Evolutionary conservation across 2,797 vertebrate species (phyloP), one percentile per base, ranked within the genome.

Genomic region (Premnoplex brunnescens): DNA sequence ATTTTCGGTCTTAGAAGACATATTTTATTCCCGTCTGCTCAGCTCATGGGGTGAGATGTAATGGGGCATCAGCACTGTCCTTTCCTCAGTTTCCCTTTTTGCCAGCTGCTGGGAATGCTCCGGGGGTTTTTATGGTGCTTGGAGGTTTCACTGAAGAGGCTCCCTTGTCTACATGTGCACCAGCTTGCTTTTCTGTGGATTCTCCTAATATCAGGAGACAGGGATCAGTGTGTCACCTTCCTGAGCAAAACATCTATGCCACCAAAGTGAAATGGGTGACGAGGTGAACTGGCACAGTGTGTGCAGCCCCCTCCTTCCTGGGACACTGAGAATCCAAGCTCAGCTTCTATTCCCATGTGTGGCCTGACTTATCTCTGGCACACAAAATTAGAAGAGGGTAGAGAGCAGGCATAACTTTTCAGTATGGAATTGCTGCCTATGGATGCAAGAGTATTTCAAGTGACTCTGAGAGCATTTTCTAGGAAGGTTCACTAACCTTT

Each of bases 1-100:
- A 52, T 85, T 93, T 93, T 84, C 72, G 32, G 90, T 86, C 77
- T 76, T 91, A 49, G 88, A 77, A 93, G 71, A 10, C 12, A 60
- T 5, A 62, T 6, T 86, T 67, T 72, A 58, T 69, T 84, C 71
- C 48, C 24, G 9, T 78, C 36, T 87, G 72, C 67, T 83, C 52
- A 24, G 2, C 4, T 75, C 72, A 28, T 1, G 6, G 52, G 9
- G 15, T 78, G 58, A 84, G 73, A 67, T 69, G 63, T 74, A 71
- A 34, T 51, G 67, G 58, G 66, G n/a, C 27, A 44, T 39, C 41
- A 24, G 10, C 54, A 16, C 22, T 58, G 41, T 49, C 34, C 26
- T 63, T 91, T 77, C 78, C 60, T 83, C 72, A 30, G 37, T 89
- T 84, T 89, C 64, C 56, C 30, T 76, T 51, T 49, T 51, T 52